Base-by-base conservation (phyloP, 92 coral and sea anemone genomes). In the Virgularia gustaviana region DNA sequence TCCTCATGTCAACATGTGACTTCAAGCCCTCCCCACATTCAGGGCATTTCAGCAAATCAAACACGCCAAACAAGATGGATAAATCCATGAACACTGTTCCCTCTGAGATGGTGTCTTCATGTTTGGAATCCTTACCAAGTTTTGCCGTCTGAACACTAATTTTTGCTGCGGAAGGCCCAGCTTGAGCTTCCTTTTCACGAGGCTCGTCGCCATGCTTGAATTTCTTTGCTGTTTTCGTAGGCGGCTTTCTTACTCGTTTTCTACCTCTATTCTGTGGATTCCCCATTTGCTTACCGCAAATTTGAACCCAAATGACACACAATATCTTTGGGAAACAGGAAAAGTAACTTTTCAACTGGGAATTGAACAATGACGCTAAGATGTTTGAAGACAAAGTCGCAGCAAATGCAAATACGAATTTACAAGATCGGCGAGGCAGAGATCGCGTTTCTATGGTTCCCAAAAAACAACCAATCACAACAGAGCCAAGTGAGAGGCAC, bases 141-240 rank as follows among this genome's bases (percentile, higher is more conserved):
- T 51, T 51, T 51, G 57, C 57, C 3, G 22, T 51, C 57, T 51
- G 22, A 19, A 31, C 1, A 31, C 57, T 31, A 51, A 16, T 16
- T 51, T 51, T 51, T 31, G 57, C 57, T 51, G 28, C 12, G 28
- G 57, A 51, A 51, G 5, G 57, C 27, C 57, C 57, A 51, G 57
- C 57, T 16, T n/a, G n/a, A n/a, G n/a, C n/a, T n/a, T n/a, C n/a
- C n/a, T 51, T 16, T 27, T 51, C 57, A 51, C 57, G 28, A 51
- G 57, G 22, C 27, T n/a, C n/a, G n/a, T 51, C 28, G 57, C 57
- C 57, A 19, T 47, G 55, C 22, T 47, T 4, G 55, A 25, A 47
- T n/a, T n/a, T n/a, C n/a, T n/a, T n/a, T n/a, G n/a, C n/a, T n/a
- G n/a, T n/a, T n/a, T n/a, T n/a, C n/a, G n/a, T n/a, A n/a, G n/a